Percentiles rank a stretch among this genome's conserved stretches.
Conservation (phyloP, 92 coral and sea anemone species). For the Plumapathes pennacea region DNA sequence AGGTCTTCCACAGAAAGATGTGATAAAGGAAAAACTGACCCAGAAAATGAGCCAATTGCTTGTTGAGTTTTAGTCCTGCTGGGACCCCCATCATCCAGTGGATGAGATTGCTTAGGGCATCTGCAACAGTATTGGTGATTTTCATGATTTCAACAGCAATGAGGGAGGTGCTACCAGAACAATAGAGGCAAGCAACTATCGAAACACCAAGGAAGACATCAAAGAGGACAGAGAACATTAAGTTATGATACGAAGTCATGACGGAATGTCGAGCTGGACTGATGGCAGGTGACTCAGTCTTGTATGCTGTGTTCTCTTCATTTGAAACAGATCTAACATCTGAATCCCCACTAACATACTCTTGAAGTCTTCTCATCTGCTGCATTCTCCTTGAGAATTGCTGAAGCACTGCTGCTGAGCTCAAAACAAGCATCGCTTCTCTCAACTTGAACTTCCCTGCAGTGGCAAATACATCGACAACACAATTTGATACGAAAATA, state of each 20-base stretch:
- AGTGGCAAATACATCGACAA: too few relatives aligned
- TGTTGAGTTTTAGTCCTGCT: constrained; percentile 91
- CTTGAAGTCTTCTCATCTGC: too few relatives aligned
- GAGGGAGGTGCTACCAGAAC: constrained; percentile 17
- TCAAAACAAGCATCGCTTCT: too few relatives aligned
- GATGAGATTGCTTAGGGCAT: constrained; percentile 52
- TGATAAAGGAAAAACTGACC: constrained; percentile 87
- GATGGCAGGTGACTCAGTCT: background rate
- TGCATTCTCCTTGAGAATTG: too few relatives aligned
- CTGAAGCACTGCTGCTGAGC: too few relatives aligned
- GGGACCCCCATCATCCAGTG: constrained; percentile 94
- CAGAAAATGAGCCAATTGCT: constrained; percentile 71
- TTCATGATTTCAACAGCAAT: constrained; percentile 54
- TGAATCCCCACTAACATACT: too few relatives aligned
- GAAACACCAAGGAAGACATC: constrained; percentile 72
- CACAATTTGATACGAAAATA: too few relatives aligned
- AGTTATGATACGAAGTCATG: too few relatives aligned
- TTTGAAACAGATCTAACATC: too few relatives aligned
- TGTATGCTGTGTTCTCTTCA: background rate
- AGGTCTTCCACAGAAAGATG: constrained; percentile 86
- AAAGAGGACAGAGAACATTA: constrained; percentile 14
- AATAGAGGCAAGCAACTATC: constrained; percentile 44
- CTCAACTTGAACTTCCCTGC: too few relatives aligned
- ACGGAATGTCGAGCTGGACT: constrained; percentile 23
- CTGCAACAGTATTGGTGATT: constrained; percentile 71